Conservation (phyloP, 2,888 invertebrate species). For the Spodoptera littoralis region DNA sequence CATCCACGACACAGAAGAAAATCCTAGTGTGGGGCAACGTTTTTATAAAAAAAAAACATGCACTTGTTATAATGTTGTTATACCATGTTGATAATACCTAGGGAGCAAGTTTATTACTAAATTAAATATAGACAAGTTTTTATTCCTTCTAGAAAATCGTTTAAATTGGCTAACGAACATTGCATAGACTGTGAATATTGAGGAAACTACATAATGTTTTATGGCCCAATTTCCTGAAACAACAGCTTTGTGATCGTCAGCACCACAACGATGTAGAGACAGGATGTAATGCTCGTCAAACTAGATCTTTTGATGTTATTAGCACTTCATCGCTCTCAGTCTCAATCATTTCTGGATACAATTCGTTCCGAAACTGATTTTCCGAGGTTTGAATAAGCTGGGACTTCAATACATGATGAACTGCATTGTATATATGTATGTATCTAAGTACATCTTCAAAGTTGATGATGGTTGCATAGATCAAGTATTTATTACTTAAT, state of each 20-base stretch:
- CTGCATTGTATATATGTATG: too few relatives aligned
- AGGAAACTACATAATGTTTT: slow-evolving; percentile 22
- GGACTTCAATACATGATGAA: background rate
- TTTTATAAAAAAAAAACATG: too few relatives aligned
- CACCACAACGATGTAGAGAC: slow-evolving; percentile 9
- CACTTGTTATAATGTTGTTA: too few relatives aligned
- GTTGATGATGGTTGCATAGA: too few relatives aligned
- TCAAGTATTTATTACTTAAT: too few relatives aligned
- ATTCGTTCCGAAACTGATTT: slow-evolving; percentile 36
- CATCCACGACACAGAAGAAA: too few relatives aligned
- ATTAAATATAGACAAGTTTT: too few relatives aligned
- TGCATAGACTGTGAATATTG: slow-evolving; percentile 7
- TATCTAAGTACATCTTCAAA: too few relatives aligned
- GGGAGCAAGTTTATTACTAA: too few relatives aligned
- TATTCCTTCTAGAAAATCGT: too few relatives aligned
- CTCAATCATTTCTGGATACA: slow-evolving; percentile 31
- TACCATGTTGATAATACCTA: too few relatives aligned
- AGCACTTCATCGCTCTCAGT: slow-evolving; percentile 31
- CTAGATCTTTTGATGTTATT: slow-evolving; percentile 48
- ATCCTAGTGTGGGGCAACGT: too few relatives aligned
- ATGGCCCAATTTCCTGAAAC: slow-evolving; percentile 21
- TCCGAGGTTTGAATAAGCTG: background rate
- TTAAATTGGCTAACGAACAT: background rate
- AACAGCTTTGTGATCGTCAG: slow-evolving; percentile 18
- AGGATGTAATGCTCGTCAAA: slow-evolving; percentile 46